Conservation (phyloP, 2,888 invertebrate genomes). For the Cremastinae sp. region DNA sequence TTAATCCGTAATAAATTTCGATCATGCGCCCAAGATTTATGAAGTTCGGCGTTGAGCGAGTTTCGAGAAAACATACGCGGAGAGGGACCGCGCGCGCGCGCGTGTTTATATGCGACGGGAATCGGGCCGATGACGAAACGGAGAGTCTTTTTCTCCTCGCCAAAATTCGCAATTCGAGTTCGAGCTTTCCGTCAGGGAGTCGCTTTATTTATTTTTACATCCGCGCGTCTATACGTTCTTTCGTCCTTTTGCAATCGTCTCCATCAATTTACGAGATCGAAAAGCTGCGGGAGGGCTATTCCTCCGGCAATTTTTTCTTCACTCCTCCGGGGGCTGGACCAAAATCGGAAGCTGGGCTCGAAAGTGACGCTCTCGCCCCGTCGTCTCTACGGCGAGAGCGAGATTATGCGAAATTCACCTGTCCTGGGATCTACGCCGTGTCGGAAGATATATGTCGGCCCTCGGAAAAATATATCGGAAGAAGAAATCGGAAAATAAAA, state of each 20-base stretch:
- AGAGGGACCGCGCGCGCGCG: no score
- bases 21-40: constrained; percentile 75
- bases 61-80: constrained; percentile 40
- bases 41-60: no score
- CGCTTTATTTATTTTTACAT: not conserved
- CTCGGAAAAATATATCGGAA: no score
- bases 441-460: constrained; percentile 23
- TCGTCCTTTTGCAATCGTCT: constrained; percentile 24
- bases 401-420: constrained; percentile 61
- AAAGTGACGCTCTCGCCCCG: constrained; percentile 17
- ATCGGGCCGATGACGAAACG: constrained; percentile 5
- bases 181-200: constrained; percentile 59
- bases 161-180: constrained; percentile 62
- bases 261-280: constrained; percentile 62
- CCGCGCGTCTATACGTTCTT: not conserved
- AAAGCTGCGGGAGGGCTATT: constrained; percentile 38
- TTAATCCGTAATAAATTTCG: constrained; percentile 77
- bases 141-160: constrained; percentile 62
- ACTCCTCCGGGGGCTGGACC: constrained; percentile 49
- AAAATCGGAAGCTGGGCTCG: constrained; percentile 56
- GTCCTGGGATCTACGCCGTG: constrained; percentile 58
- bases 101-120: constrained; percentile 16
- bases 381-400: constrained; percentile 43
- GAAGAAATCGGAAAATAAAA: not conserved
- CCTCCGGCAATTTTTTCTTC: constrained; percentile 6